Base-by-base conservation (phyloP, 2,888 invertebrate genomes). In the Corbicula japonica region DNA sequence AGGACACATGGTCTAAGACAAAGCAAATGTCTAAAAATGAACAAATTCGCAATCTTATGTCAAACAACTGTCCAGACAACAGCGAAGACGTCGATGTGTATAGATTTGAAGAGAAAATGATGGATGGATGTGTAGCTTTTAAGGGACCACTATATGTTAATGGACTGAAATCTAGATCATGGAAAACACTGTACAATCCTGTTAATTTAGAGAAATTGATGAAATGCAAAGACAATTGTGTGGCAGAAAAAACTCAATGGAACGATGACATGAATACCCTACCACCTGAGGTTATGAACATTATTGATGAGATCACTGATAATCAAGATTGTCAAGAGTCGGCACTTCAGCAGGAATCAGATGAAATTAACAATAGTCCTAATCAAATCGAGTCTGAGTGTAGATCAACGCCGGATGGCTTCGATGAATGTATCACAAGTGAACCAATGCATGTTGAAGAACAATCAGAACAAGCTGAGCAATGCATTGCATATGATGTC, bases 141-240 rank as follows among this genome's bases (percentile, higher is more conserved):
- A 21, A 32, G 6, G 58, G 48, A 28, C 18, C 44, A 58, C n/a
- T 69, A 28, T 2, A 10, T 1, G 32, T 69, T 15, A 54, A 58
- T 12, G 69, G 69, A 4, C n/a, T 26, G 8, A 54, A 30, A 46
- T 3, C 5, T 28, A 56, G 10, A 46, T 2, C 38, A 2, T 69
- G 69, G 69, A 32, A 21, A 30, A 35, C 38, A 54, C 21, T 69
- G n/a, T 69, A 56, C 56, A 69, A 56, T 34, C 69, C 69, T 32
- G 4, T 6, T 30, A 52, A 35, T 15, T 52, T 66, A 35, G 8
- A 15, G 21, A 10, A 62, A 15, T 18, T 44, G 8, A 2, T 62
- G n/a, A 30, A 44, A 44, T 1, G 21, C 8, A 46, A 62, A 46
- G 18, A 2, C 21, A 46, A 44, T 18, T 8, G 5, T 8, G 48